Conservation (phyloP, 2,113 vertebrate species). For the Micronycteris hirsuta region DNA sequence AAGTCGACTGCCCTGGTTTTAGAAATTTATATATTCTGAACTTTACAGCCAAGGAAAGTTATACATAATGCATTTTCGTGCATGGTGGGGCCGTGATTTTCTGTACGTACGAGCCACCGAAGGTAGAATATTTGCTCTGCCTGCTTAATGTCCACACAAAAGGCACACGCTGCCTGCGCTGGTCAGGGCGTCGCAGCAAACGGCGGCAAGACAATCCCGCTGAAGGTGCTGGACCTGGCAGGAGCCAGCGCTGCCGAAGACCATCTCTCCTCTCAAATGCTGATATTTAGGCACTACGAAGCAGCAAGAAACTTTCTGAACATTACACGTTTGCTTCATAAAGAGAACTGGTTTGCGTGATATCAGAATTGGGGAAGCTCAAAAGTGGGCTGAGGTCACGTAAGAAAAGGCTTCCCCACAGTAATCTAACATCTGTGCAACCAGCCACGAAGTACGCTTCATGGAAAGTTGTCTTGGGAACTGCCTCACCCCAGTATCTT, state of each 20-base stretch:
- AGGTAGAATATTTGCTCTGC: not conserved
- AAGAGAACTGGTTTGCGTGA: not conserved
- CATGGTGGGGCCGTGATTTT: not conserved
- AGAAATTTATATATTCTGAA: not conserved
- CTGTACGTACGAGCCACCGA: not conserved
- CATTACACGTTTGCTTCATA: not conserved
- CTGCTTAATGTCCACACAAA: not conserved
- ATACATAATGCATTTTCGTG: not conserved
- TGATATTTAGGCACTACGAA: not conserved
- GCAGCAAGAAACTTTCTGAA: not conserved
- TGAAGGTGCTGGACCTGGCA: not conserved
- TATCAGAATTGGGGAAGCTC: not conserved
- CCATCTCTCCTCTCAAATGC: not conserved
- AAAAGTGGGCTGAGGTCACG: not conserved
- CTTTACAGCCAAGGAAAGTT: not conserved
- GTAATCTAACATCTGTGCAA: not conserved
- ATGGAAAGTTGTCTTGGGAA: not conserved
- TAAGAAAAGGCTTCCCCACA: not conserved
- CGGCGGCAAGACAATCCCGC: not conserved
- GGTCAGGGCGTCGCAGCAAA: not conserved
- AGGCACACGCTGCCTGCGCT: not conserved
- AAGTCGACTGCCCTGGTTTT: not conserved
- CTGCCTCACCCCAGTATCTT: not conserved
- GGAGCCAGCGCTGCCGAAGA: not conserved
- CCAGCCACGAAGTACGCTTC: not conserved